These are phyloP conservation scores for Holocentrus rufus DNA, from an alignment of 2,797 vertebrate species.

Conservation along the genomic window DNA sequence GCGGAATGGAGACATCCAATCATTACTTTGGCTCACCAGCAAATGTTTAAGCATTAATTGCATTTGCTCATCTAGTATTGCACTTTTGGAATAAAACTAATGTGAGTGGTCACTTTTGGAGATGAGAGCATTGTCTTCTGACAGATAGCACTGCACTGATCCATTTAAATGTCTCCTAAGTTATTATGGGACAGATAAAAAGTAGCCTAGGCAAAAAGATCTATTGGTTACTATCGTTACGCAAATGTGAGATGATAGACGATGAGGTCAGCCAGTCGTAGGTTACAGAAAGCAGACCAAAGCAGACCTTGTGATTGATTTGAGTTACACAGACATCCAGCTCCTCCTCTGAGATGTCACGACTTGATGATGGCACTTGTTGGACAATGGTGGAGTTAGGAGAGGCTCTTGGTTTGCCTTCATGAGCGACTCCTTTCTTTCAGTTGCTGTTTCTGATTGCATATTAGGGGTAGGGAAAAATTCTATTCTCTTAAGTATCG, in stretches of 20 bases:
- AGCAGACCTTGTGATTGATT: not conserved
- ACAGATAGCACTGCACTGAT: not conserved
- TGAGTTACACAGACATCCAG: not conserved
- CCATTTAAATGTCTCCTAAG: not conserved
- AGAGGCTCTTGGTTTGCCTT: constrained; percentile 21
- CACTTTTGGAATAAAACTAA: constrained; percentile 53
- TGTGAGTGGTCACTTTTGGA: constrained; percentile 51
- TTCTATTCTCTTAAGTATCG: too few species aligned
- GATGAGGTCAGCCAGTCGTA: not conserved
- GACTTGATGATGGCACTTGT: constrained; percentile 17
- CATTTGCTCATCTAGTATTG: constrained; percentile 53
- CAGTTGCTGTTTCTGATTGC: constrained; percentile 12
- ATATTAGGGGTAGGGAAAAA: not conserved
- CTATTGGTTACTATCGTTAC: not conserved
- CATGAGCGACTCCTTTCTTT: constrained; percentile 37
- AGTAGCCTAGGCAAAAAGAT: not conserved
- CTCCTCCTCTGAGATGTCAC: constrained; percentile 17
- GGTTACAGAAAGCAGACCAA: not conserved
- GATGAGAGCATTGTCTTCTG: constrained; percentile 46
- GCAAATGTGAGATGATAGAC: not conserved
- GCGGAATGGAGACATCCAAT: constrained; percentile 52
- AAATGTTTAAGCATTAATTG: constrained; percentile 61
- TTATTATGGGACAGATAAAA: not conserved
- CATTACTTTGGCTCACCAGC: constrained; percentile 55
- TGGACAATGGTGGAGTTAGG: constrained; percentile 2